Evolutionary conservation across 2,113 vertebrate species (phyloP).

Genomic region (Mus pahari): DNA sequence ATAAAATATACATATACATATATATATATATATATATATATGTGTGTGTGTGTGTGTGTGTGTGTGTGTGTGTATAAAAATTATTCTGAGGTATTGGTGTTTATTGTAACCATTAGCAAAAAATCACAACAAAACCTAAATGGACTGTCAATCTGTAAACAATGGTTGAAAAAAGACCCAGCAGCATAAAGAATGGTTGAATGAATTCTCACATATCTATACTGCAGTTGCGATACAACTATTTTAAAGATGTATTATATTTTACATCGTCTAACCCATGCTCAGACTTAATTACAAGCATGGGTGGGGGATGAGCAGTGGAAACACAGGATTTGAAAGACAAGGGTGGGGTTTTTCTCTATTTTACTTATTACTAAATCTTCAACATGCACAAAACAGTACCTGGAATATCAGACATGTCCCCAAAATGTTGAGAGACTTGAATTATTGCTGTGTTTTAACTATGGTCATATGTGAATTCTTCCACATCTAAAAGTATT

Average conservation of each 20-base stretch:
- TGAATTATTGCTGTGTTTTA: constrained; percentile 32
- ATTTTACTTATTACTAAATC: neutral
- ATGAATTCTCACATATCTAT: neutral
- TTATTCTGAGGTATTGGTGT: neutral
- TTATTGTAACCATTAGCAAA: constrained; percentile 32
- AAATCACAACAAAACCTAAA: constrained; percentile 36
- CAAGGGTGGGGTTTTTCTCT: neutral
- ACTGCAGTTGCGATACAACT: neutral
- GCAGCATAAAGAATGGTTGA: neutral
- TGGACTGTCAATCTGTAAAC: neutral
- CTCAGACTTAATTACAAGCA: constrained; percentile 11
- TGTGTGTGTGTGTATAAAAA: neutral
- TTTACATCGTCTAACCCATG: neutral
- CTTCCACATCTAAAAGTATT: constrained; percentile 33
- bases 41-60: too few species aligned
- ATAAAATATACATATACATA: neutral
- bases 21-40: too few species aligned
- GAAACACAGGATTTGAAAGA: neutral
- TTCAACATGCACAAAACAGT: neutral
- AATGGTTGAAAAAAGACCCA: neutral
- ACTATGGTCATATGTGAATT: constrained; percentile 1
- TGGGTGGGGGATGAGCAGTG: neutral
- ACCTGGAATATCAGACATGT: neutral
- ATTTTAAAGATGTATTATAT: neutral
- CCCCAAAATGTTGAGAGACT: constrained; percentile 44